Conservation (phyloP, 2,113 vertebrate species). For the Anhinga anhinga region DNA sequence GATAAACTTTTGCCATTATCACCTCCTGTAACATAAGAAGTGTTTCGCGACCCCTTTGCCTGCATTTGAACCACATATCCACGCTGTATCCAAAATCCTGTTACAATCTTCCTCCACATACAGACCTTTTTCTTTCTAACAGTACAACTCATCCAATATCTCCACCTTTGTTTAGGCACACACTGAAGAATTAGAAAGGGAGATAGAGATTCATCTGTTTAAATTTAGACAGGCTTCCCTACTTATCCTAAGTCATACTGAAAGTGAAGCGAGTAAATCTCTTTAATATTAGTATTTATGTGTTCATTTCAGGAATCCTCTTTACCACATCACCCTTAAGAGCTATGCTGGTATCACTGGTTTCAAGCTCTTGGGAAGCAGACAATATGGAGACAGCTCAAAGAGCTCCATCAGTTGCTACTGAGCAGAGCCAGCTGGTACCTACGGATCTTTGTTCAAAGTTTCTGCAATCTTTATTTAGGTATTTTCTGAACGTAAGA, state of each 20-base stretch:
- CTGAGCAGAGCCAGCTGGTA: background rate
- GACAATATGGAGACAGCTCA: background rate
- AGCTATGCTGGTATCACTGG: background rate
- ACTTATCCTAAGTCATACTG: slow-evolving; percentile 39
- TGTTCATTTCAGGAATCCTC: slow-evolving; percentile 21
- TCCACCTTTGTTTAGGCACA: slow-evolving; percentile 1
- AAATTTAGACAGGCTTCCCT: slow-evolving; percentile 47
- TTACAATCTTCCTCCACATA: background rate
- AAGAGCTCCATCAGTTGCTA: background rate
- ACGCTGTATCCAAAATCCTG: background rate
- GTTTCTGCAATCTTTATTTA: background rate
- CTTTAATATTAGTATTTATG: slow-evolving; percentile 36
- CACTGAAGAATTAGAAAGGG: slow-evolving; percentile 9
- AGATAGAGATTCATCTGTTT: slow-evolving; percentile 31
- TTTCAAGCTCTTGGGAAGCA: slow-evolving; percentile 1
- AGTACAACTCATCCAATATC: background rate
- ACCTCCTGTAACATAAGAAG: background rate
- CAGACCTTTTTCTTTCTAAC: background rate
- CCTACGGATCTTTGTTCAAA: background rate
- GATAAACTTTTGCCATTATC: background rate
- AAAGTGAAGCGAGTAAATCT: slow-evolving; percentile 44
- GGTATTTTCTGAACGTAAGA: background rate
- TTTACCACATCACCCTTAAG: background rate
- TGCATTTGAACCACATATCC: background rate
- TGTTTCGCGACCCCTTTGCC: background rate